Base-by-base conservation (phyloP, 2,113 vertebrate species). In the Lates calcarifer region DNA sequence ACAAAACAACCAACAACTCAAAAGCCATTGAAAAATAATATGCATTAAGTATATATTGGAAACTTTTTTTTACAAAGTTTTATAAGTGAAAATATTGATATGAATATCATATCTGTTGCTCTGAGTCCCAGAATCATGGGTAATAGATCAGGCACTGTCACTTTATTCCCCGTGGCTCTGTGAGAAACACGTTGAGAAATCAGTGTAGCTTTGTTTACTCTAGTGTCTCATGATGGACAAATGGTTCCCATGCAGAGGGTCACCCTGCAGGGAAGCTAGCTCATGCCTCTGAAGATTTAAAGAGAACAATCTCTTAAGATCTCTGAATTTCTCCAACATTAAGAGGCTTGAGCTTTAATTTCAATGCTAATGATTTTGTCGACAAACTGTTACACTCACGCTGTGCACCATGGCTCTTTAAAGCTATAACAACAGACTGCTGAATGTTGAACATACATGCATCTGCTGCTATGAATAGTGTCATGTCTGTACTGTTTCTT, bases 361-460 rank as follows among this genome's bases (percentile, higher is more conserved):
- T 4, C 1, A 20, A 26, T 15, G 26, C 5, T 24, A 39, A 62
- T 62, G 33, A 37, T 37, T 26, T 39, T 37, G 35, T 24, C 20
- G 13, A 26, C 26, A 26, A 28, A n/a, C 12, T 41, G 33, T 17
- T 26, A 7, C 1, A 13, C n/a, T 39, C 37, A 28, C 11, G 33
- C 33, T 35, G 39, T 18, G 20, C 17, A 47, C 28, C 29, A 51
- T 17, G 3, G 63, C 12, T 28, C 31, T 41, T 51, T 55, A 67
- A 24, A 51, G 56, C 58, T 10, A 28, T 56, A 37, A 14, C 63
- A 28, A 15, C 37, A 12, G 6, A 11, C 29, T 68, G 65, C 70
- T 67, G 75, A 84, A 88, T 79, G 69, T 72, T 68, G 55, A 65
- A 22, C 63, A 0, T 47, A 11, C 7, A 17, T 37, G 43, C 66